These are phyloP conservation scores for Brachirus orientalis DNA, from an alignment of 2,113 vertebrate genomes.

Conservation along the genomic window DNA sequence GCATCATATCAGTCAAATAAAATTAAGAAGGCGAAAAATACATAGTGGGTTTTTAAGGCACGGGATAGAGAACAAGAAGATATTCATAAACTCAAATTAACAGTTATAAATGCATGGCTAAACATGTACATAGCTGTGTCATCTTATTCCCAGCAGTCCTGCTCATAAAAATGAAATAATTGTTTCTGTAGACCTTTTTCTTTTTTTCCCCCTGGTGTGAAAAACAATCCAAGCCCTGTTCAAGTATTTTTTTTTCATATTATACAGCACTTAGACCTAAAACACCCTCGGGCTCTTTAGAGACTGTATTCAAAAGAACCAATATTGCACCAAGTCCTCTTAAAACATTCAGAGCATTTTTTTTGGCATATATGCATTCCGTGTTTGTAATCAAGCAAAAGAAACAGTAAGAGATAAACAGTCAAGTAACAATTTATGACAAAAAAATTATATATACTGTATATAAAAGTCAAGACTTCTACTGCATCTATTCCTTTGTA, in stretches of 20 bases:
- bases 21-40: conserved; percentile 63
- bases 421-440: conserved; percentile 65
- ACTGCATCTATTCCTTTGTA: conserved; percentile 67
- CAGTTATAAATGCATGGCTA: conserved; percentile 45
- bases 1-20: conserved; percentile 63
- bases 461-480: conserved; percentile 39
- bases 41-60: conserved; percentile 84
- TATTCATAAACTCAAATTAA: conserved; percentile 51
- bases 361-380: conserved; percentile 61
- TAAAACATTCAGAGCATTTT: conserved; percentile 48
- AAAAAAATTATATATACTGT: conserved; percentile 27
- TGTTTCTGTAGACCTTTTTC: conserved; percentile 21
- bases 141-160: conserved; percentile 32
- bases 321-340: conserved; percentile 64
- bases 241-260: conserved; percentile 60
- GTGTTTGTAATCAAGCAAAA: conserved; percentile 59
- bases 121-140: conserved; percentile 40
- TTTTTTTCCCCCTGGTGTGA: conserved; percentile 26
- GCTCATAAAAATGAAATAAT: conserved; percentile 40
- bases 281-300: conserved; percentile 34
- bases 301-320: conserved; percentile 34
- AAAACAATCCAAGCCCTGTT: conserved; percentile 47
- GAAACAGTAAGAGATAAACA: conserved; percentile 50
- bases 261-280: conserved; percentile 64
- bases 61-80: conserved; percentile 77